Evolutionary conservation across 2,797 vertebrate genomes (phyloP).

Genomic region (Enoplosus armatus): DNA sequence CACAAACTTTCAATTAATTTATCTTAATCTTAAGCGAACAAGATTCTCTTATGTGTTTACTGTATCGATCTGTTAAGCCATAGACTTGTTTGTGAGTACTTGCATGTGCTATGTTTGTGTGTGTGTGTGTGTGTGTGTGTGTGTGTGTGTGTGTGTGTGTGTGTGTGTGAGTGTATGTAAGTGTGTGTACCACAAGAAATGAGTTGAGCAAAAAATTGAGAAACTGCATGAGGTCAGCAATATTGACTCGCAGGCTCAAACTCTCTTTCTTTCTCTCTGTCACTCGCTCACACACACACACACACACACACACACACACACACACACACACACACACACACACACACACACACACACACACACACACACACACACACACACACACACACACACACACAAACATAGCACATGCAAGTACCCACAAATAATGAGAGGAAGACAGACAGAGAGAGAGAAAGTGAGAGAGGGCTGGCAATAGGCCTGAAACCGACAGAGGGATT

Average conservation of each 20-base stretch:
- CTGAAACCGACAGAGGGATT: conserved; percentile 49
- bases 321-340: conserved; percentile 9
- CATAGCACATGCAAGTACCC: neutral
- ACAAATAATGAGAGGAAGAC: conserved; percentile 2
- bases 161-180: neutral
- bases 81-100: neutral
- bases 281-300: neutral
- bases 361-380: neutral
- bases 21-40: neutral
- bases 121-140: neutral
- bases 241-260: conserved; percentile 35
- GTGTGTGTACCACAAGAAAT: conserved; percentile 34
- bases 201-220: conserved; percentile 41
- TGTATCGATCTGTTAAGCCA: neutral
- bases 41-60: neutral
- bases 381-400: neutral
- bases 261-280: conserved; percentile 33
- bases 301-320: conserved; percentile 3
- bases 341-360: conserved; percentile 24
- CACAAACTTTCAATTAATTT: neutral
- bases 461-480: conserved; percentile 18
- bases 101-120: neutral
- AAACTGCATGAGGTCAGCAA: conserved; percentile 58
- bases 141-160: neutral
- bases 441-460: conserved; percentile 10